Evolutionary conservation across 1,140 invertebrate genomes (phyloP), one percentile per base, ranked within the genome.

Genomic region (Eulimnadia texana): DNA sequence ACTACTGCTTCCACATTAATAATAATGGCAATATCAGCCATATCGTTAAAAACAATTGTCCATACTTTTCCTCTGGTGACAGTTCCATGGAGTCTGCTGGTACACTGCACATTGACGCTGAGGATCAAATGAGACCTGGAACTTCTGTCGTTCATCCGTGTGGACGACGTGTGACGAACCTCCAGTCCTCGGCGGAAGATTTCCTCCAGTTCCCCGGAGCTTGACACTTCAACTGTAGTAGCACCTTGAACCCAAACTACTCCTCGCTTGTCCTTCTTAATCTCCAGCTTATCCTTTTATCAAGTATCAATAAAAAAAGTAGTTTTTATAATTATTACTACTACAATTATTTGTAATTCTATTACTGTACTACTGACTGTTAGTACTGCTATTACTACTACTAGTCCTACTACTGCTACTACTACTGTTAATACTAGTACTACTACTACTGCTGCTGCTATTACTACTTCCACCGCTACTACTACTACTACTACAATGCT

Each of bases 121-220:
- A 80, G 77, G 3, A 80, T 72, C 29, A 74, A 74, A 66, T 80
- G 79, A 62, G 77, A 79, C 54, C 79, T 67, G 1, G 78, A 80
- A n/a, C 77, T 79, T 29, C 73, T 66, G 52, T 76, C 75, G 67
- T 80, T 80, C 69, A 77, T 78, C 60, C 73, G 73, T 9, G 79
- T 80, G 19, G 74, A 70, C 10, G 76, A 76, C 0, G 71, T 72
- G 66, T 77, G 75, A 57, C 77, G 67, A 61, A 71, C 72, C 42
- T 64, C 68, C 24, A 74, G 70, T 11, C 76, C 77, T 54, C 73
- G 71, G 23, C 76, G 70, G 68, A 77, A 78, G 58, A 73, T 67
- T 20, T 68, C 67, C 52, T 68, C 68, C 61, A 78, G 67, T 59
- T 74, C 71, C 56, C 69, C 67, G 20, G 73, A 68, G 53, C 73